A percentile compares a stretch with the other conserved stretches of the same genome.
Evolutionary conservation across 1,140 invertebrate species (phyloP).

Genomic region (Augochlora pura): DNA sequence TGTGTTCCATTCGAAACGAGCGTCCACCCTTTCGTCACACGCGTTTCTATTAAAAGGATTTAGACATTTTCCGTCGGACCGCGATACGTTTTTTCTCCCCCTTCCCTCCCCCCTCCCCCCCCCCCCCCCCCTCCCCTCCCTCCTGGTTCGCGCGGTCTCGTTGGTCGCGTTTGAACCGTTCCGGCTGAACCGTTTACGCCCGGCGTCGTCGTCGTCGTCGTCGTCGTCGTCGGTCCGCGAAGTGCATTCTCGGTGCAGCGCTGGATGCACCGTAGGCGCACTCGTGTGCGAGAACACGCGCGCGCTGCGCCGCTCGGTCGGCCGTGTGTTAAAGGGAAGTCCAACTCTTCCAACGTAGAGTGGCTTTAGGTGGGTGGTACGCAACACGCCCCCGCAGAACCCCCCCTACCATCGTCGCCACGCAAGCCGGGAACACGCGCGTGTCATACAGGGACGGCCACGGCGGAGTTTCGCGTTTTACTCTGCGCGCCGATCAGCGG

Average conservation of each 20-base stretch:
- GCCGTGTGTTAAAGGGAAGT: constrained; percentile 44
- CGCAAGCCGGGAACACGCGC: constrained; percentile 27
- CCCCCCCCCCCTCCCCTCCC: too few relatives aligned
- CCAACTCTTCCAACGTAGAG: constrained; percentile 41
- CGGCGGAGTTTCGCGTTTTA: constrained; percentile 8
- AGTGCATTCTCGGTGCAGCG: constrained; percentile 49
- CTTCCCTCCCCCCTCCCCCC: too few relatives aligned
- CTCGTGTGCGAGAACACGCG: constrained; percentile 35
- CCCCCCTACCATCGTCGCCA: not conserved
- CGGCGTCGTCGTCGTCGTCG: too few relatives aligned
- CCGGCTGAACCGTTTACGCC: constrained; percentile 49
- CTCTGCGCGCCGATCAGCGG: not conserved
- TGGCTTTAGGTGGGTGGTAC: constrained; percentile 61
- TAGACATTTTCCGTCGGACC: not conserved
- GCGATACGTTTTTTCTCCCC: not conserved
- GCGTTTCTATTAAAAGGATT: constrained; percentile 8
- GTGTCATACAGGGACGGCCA: constrained; percentile 42
- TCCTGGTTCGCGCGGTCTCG: not conserved
- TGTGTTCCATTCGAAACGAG: not conserved
- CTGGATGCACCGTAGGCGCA: constrained; percentile 45
- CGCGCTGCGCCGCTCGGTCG: constrained; percentile 22
- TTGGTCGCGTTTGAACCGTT: constrained; percentile 19
- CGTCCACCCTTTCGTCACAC: not conserved
- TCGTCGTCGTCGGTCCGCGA: constrained; percentile 23
- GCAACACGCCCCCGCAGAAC: not conserved